phyloP scores from a whole-genome alignment of 2,888 invertebrate species.

The Synergus japonicus region DNA sequence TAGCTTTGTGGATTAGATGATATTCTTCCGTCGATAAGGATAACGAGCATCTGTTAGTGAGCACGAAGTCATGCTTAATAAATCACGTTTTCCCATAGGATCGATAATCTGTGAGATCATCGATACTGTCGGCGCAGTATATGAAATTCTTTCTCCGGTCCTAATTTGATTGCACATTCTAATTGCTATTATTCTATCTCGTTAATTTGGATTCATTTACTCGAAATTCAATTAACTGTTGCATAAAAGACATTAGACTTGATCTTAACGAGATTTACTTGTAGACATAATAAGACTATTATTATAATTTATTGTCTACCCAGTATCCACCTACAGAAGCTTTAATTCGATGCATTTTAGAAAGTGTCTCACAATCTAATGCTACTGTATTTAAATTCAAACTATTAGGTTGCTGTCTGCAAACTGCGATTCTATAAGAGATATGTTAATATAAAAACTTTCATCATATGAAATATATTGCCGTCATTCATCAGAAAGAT shows the following conservation, averaged over 20 bases:
- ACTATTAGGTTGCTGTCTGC: not conserved
- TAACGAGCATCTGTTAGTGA: conserved; percentile 63
- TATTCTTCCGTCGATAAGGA: conserved; percentile 69
- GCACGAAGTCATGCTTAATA: conserved; percentile 67
- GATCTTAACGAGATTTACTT: conserved; percentile 38
- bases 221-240: conserved; percentile 32
- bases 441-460: not conserved
- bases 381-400: conserved; percentile 35
- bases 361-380: conserved; percentile 13
- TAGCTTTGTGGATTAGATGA: conserved; percentile 55
- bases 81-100: conserved; percentile 70
- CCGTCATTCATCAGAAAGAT: not conserved
- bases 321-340: conserved; percentile 22
- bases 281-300: conserved; percentile 40
- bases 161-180: conserved; percentile 37
- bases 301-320: conserved; percentile 39
- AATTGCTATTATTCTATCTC: conserved; percentile 33
- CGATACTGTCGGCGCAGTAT: conserved; percentile 55
- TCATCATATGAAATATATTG: not conserved
- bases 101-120: conserved; percentile 65
- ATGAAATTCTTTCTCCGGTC: conserved; percentile 34
- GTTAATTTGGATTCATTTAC: conserved; percentile 31
- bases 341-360: conserved; percentile 36
- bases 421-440: not conserved
- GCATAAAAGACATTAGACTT: conserved; percentile 18